Evolutionary conservation across 2,113 vertebrate genomes (phyloP).

Genomic region (Mesitornis unicolor): DNA sequence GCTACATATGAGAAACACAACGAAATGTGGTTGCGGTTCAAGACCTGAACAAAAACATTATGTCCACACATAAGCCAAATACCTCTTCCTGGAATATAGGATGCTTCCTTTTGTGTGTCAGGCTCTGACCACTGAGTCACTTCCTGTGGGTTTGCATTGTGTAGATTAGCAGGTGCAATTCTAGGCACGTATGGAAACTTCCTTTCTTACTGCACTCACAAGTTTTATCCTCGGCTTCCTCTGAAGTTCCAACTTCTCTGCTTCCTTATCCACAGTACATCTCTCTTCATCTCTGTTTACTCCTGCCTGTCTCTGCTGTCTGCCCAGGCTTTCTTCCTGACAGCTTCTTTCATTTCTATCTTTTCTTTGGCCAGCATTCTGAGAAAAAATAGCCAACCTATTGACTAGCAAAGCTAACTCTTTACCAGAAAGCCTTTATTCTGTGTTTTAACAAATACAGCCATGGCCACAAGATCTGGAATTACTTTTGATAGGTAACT

Average conservation of each 20-base stretch:
- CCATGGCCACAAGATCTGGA: not conserved
- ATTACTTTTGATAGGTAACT: not conserved
- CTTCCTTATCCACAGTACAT: not conserved
- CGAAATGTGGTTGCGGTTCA: not conserved
- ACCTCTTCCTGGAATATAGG: constrained; percentile 51
- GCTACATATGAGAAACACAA: not conserved
- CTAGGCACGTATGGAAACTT: constrained; percentile 48
- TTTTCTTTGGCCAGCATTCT: not conserved
- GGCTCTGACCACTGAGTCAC: constrained; percentile 67
- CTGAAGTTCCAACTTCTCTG: not conserved
- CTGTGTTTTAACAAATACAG: not conserved
- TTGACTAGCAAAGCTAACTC: not conserved
- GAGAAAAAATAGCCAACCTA: not conserved
- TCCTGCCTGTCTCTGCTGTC: not conserved
- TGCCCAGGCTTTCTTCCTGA: not conserved
- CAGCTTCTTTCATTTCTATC: not conserved
- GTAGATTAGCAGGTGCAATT: constrained; percentile 70
- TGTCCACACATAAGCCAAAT: constrained; percentile 21
- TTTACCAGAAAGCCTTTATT: not conserved
- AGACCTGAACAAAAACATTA: constrained; percentile 11
- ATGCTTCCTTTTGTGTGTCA: constrained; percentile 66
- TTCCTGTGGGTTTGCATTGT: constrained; percentile 66
- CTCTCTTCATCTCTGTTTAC: not conserved
- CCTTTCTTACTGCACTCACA: constrained; percentile 33
- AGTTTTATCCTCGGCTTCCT: not conserved